These are phyloP conservation scores for Coccyzus lansbergi DNA, from an alignment of 2,797 vertebrate genomes.

Conservation along the genomic window DNA sequence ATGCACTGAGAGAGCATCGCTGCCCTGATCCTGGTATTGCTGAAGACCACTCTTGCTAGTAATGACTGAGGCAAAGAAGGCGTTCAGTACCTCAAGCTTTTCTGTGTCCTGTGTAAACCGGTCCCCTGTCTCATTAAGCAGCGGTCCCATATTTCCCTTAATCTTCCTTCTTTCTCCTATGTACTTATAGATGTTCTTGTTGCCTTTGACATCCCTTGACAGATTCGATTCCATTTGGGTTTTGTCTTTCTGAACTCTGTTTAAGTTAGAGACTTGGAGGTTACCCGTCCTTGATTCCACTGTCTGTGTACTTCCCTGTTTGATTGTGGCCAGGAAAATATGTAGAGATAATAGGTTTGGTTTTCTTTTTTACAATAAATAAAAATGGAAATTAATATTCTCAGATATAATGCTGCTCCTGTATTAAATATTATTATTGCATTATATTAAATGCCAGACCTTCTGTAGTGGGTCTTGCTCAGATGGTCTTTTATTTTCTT, in stretches of 20 bases:
- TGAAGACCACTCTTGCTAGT: not conserved
- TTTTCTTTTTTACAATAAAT: not conserved
- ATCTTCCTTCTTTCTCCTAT: too few relatives aligned
- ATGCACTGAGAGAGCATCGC: too few relatives aligned
- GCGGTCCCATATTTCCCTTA: too few relatives aligned
- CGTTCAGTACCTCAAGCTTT: not conserved
- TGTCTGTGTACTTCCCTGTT: not conserved
- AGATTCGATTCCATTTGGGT: not conserved
- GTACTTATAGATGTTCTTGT: too few relatives aligned
- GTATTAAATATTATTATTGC: not conserved
- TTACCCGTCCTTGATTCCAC: not conserved
- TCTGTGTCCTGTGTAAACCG: too few relatives aligned
- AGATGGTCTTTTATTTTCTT: not conserved
- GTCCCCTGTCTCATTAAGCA: too few relatives aligned
- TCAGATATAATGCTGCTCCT: not conserved
- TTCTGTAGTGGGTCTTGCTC: not conserved
- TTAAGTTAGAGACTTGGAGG: not conserved
- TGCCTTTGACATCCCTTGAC: too few relatives aligned
- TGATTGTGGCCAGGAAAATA: not conserved
- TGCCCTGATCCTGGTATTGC: too few relatives aligned
- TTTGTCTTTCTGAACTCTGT: not conserved
- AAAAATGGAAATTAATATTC: not conserved
- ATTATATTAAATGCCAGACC: not conserved
- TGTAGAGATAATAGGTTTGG: not conserved
- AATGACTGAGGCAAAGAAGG: not conserved